Base-by-base conservation (phyloP, 2,113 vertebrate species). In the Athene cunicularia region DNA sequence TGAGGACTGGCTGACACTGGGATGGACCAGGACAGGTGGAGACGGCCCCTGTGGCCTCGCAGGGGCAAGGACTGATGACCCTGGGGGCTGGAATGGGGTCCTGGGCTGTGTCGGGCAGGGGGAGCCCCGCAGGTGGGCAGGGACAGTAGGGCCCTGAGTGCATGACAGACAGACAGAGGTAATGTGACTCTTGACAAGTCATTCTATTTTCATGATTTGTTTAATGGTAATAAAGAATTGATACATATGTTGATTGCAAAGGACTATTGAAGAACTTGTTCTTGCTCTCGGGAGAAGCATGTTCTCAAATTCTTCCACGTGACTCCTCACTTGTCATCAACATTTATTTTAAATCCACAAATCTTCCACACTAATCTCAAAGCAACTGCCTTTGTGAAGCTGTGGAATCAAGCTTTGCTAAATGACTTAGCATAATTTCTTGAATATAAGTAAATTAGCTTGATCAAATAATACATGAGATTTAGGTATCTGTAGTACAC, bases 1-100 rank as follows among this genome's bases (percentile, higher is more conserved):
- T 28, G 20, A 33, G 12, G 23, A 77, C 12, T 60, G 39, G 2
- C 10, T 91, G 52, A 39, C 2, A 0, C 14, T 27, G 19, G 14
- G 7, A 28, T 20, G 24, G 22, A 12, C 4, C 13, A 58, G 27
- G 6, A 37, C 8, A 41, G n/a, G 18, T 35, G 15, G 27, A 58
- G 3, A 49, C 1, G 3, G 6, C 45, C 4, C 24, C 21, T 67
- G 3, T 2, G 6, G 18, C 21, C 20, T 86, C 23, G 6, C 5
- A 33, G 32, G 16, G 17, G 7, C 9, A 50, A 14, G 11, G 23
- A 13, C 12, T 33, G 35, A 6, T 1, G 14, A 11, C 9, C 37
- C 23, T 0, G 0, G 6, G 12, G 13, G 1, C 30, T 62, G 9
- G 35, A 75, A n/a, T 37, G 24, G 8, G 7, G 14, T 56, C 5